Evolutionary conservation across 2,797 vertebrate genomes (phyloP), one percentile per base, ranked within the genome.

Genomic region (Allobates femoralis): DNA sequence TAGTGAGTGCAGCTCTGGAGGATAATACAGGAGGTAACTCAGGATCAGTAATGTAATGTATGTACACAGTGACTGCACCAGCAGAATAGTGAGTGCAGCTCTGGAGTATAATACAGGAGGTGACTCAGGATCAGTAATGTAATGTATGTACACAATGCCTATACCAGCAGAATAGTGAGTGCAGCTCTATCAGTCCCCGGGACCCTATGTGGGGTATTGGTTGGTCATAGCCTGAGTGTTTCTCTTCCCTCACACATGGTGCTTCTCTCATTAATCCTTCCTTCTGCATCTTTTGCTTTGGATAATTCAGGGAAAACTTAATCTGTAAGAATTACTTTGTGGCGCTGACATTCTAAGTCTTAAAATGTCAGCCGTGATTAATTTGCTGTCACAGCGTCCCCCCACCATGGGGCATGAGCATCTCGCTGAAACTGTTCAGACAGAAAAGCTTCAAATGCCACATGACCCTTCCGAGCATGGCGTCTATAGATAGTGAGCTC

Each of bases 301-400:
- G 79, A 84, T 84, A 84, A 84, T 87, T 84, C 81, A 10, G 56
- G 53, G 74, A 34, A 87, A 84, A 83, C 41, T 62, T 87, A 83
- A 84, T 87, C 81, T 84, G 81, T n/a, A 80, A 87, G 76, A 87
- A 87, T 87, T 84, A 84, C 66, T 84, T 84, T 87, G 75, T 87
- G 81, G 64, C 19, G 19, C 75, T 87, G 86, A 87, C 81, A 84
- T 87, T 87, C 86, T 23, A 56, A 84, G 76, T 84, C 86, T 87
- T 84, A 73, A 87, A 87, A 87, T 87, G 86, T 84, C 81, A 87
- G 66, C 81, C 50, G 81, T 84, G 81, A 87, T 87, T 87, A 87
- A 87, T 87, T 80, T 5, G 67, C 81, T 75, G 75, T 55, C 81
- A 55, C 75, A 56, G 53, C 67, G 16, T 41, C 56, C 76, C 32